These are phyloP conservation scores for Campoplex nolae DNA, from an alignment of 2,888 invertebrate genomes.

Conservation along the genomic window DNA sequence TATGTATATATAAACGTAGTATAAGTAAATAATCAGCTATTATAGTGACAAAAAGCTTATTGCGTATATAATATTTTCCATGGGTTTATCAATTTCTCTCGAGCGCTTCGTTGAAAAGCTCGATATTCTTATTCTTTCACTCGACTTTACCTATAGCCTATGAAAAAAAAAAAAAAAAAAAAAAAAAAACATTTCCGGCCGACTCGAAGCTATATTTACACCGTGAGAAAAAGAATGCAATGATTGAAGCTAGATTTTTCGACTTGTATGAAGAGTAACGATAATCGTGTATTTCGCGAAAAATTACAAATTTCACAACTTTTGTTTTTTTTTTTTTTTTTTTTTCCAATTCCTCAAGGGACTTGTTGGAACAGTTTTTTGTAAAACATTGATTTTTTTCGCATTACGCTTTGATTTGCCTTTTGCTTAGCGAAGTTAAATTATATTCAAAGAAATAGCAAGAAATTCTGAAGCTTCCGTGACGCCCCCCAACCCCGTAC, in stretches of 20 bases:
- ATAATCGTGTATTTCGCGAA: too few species aligned
- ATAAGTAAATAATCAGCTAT: slow-evolving; percentile 43
- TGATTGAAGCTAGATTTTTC: not conserved
- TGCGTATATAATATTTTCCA: slow-evolving; percentile 53
- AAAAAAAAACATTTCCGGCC: not conserved
- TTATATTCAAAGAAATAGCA: too few species aligned
- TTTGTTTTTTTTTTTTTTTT: not conserved
- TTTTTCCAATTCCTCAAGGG: not conserved
- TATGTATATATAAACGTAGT: not conserved
- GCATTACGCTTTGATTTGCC: too few species aligned
- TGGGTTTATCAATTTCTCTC: slow-evolving; percentile 56
- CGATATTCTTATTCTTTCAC: slow-evolving; percentile 1
- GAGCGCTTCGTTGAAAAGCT: slow-evolving; percentile 10
- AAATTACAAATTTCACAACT: not conserved
- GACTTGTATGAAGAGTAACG: not conserved
- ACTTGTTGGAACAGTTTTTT: not conserved
- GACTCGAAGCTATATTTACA: not conserved
- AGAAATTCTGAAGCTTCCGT: too few species aligned
- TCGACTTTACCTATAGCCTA: slow-evolving; percentile 8
- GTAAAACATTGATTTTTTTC: too few species aligned
- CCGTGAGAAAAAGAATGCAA: not conserved
- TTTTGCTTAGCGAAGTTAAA: too few species aligned
- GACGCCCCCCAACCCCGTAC: too few species aligned
- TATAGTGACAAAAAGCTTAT: slow-evolving; percentile 52
- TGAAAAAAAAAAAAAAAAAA: not conserved